Percentiles rank a stretch among this genome's conserved stretches.
Conservation (phyloP, 1,140 invertebrate species). For the Brachionus paranguensis region DNA sequence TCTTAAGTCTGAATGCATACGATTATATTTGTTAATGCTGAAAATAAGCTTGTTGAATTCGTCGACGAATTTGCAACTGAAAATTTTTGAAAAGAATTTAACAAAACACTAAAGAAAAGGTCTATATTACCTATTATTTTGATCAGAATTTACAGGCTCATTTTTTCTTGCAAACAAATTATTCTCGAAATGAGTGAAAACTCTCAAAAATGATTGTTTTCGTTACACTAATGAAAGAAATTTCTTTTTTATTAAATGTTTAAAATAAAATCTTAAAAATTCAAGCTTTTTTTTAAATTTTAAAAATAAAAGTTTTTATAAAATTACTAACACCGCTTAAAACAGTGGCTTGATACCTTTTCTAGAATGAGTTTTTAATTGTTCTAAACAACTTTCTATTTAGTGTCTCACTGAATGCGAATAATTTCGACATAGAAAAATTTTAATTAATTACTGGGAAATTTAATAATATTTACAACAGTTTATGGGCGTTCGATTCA, state of each 20-base stretch:
- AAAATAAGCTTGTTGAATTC: conserved; percentile 1
- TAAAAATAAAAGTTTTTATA: neutral
- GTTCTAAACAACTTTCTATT: neutral
- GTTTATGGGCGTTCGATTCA: neutral
- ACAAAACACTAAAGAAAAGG: neutral
- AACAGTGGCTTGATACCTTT: neutral
- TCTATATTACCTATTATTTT: conserved; percentile 15
- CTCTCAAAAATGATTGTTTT: conserved; percentile 23
- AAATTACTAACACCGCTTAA: neutral
- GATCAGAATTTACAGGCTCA: neutral
- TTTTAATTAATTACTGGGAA: neutral
- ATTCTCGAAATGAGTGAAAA: neutral
- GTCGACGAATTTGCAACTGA: neutral
- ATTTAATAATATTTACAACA: neutral
- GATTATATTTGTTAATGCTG: neutral
- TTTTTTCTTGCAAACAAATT: conserved; percentile 24
- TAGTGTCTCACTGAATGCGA: neutral
- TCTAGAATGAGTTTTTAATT: neutral
- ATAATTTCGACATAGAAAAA: neutral
- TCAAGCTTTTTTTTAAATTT: conserved; percentile 11
- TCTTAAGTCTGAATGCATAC: neutral
- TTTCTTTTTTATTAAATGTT: neutral
- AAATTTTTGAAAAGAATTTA: neutral
- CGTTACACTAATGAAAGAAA: neutral
- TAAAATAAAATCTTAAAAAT: neutral